Conservation (phyloP, 1,140 invertebrate genomes). For the Drosophila murphyi region DNA sequence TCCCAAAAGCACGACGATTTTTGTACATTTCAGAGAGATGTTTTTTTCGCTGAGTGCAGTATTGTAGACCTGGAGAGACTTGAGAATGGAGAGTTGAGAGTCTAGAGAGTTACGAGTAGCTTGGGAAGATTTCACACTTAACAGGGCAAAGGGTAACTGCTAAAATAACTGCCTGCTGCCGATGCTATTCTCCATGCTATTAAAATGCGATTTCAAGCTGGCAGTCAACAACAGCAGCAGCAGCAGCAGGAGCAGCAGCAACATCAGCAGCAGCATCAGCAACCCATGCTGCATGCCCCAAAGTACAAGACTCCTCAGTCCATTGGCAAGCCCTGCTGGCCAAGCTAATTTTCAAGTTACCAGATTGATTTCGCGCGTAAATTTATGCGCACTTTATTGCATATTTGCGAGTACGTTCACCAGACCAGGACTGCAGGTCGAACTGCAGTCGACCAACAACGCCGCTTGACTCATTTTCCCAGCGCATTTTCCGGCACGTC, state of each 20-base stretch:
- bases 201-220: conserved; percentile 65
- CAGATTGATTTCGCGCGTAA: conserved; percentile 79
- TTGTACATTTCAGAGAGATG: too few relatives aligned
- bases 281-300: too few relatives aligned
- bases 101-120: conserved; percentile 6
- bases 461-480: conserved; percentile 57
- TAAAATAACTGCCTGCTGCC: conserved; percentile 46
- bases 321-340: neutral
- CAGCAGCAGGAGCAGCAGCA: too few relatives aligned
- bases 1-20: too few relatives aligned
- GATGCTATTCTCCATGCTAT: conserved; percentile 43
- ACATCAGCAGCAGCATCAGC: too few relatives aligned
- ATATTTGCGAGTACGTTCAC: conserved; percentile 59
- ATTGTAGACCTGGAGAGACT: too few relatives aligned
- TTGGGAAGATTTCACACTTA: conserved; percentile 72
- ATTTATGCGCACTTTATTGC: conserved; percentile 78
- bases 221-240: conserved; percentile 8
- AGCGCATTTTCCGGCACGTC: conserved; percentile 63
- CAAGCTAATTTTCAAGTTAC: conserved; percentile 62
- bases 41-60: too few relatives aligned
- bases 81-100: neutral
- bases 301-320: neutral
- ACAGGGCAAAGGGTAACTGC: conserved; percentile 72
- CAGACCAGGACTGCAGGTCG: neutral
- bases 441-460: neutral